Percentiles rank a stretch among this genome's conserved stretches.
These are phyloP conservation scores for Cryptocephalus moraei DNA, from an alignment of 2,888 invertebrate species.

Conservation along the genomic window DNA sequence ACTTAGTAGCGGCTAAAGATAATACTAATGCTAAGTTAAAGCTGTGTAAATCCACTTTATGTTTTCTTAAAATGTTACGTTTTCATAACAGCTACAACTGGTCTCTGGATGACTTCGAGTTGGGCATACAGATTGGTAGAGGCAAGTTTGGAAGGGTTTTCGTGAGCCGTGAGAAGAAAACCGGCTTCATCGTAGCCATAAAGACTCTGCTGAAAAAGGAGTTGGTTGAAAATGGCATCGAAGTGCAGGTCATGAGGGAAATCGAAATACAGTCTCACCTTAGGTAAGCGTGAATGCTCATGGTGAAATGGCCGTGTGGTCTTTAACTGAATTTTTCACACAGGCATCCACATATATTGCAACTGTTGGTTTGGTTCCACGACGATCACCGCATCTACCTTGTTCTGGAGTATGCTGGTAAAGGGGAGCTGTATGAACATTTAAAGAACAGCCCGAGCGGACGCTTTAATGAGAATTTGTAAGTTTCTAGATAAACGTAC, in stretches of 20 bases:
- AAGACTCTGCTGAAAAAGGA: not conserved
- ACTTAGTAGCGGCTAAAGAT: too few species aligned
- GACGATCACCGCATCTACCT: not conserved
- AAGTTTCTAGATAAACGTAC: constrained; percentile 3
- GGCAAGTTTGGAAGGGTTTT: not conserved
- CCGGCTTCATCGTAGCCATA: not conserved
- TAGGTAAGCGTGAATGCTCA: too few species aligned
- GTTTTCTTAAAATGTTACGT: too few species aligned
- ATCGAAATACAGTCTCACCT: not conserved
- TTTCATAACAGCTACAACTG: too few species aligned
- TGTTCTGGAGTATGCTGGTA: not conserved
- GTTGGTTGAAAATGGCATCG: not conserved
- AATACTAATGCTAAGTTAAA: too few species aligned
- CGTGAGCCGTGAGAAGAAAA: not conserved
- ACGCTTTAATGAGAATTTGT: constrained; percentile 52
- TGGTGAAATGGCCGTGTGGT: too few species aligned
- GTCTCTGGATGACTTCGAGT: constrained; percentile 43
- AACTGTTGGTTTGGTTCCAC: not conserved
- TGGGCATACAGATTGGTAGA: not conserved
- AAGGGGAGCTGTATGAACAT: not conserved
- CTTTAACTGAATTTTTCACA: too few species aligned
- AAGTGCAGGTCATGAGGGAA: not conserved
- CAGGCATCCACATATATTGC: constrained; percentile 36
- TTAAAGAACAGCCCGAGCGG: not conserved
- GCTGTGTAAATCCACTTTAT: too few species aligned